Evolutionary conservation across 2,113 vertebrate genomes (phyloP).

Genomic region (Arvicanthis niloticus): DNA sequence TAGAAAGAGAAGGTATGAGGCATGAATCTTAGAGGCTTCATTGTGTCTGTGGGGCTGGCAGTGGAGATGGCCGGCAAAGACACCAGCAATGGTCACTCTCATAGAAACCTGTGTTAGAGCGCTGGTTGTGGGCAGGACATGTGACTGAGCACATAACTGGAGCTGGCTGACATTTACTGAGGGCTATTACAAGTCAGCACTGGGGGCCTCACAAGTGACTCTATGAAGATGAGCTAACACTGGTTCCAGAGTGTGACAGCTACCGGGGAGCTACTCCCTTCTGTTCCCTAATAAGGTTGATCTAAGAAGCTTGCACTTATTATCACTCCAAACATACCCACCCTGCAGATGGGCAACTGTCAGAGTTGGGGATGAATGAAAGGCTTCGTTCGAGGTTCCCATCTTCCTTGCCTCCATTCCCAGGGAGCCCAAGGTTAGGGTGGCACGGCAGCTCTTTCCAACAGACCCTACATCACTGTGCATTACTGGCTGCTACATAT

Average conservation of each 20-base stretch:
- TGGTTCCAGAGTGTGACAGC: fast-evolving
- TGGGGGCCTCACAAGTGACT: background rate
- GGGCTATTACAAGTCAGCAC: background rate
- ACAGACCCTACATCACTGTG: background rate
- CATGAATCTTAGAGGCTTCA: background rate
- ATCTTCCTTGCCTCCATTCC: too few relatives aligned
- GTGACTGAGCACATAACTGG: background rate
- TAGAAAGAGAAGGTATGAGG: background rate
- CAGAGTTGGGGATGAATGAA: background rate
- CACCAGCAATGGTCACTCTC: background rate
- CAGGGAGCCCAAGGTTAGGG: background rate
- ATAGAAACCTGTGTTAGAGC: background rate
- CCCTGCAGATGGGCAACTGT: background rate
- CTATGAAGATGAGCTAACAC: background rate
- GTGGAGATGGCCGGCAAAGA: background rate
- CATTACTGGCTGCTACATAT: background rate
- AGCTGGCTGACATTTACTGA: background rate
- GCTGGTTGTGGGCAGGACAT: fast-evolving
- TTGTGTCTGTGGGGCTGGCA: too few relatives aligned
- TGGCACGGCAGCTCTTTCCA: background rate
- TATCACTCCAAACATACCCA: background rate
- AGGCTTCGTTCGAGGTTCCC: background rate
- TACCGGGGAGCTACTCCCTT: too few relatives aligned
- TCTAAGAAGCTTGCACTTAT: background rate
- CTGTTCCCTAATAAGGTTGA: background rate